Conservation (phyloP, 2,888 invertebrate genomes). For the Philonicus albiceps region DNA sequence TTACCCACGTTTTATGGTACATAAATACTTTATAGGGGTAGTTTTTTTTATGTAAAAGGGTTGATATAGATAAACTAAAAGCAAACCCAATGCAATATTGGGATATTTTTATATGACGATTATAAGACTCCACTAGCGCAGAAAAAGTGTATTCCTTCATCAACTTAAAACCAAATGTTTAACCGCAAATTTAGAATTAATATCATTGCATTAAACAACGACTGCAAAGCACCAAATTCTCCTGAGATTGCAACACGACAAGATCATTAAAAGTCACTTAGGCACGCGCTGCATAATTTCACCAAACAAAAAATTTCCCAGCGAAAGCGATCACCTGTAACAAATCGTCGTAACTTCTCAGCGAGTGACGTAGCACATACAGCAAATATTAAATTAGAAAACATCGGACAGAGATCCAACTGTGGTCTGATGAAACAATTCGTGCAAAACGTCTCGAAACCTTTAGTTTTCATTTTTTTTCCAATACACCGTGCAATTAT, state of each 20-base stretch:
- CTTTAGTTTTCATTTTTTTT: background rate
- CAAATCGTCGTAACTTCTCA: background rate
- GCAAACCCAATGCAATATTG: no score
- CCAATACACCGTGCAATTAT: background rate
- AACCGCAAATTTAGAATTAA: background rate
- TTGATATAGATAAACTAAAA: no score
- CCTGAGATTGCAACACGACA: background rate
- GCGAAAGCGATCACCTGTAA: slow-evolving; percentile 33
- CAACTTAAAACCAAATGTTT: background rate
- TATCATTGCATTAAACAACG: background rate
- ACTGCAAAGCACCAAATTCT: background rate
- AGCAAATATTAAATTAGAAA: slow-evolving; percentile 1
- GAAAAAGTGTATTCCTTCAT: background rate
- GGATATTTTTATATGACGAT: no score
- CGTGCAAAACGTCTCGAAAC: background rate
- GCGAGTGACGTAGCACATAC: background rate
- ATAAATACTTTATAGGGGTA: no score
- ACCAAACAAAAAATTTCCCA: slow-evolving; percentile 16
- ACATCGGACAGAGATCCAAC: background rate
- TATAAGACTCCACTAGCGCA: background rate
- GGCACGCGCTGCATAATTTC: slow-evolving; percentile 2
- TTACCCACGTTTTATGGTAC: no score
- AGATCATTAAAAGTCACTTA: background rate
- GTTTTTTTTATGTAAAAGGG: no score
- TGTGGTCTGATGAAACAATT: background rate